These are phyloP conservation scores for Leptopilina myrica DNA, from an alignment of 2,888 invertebrate genomes.

Conservation along the genomic window DNA sequence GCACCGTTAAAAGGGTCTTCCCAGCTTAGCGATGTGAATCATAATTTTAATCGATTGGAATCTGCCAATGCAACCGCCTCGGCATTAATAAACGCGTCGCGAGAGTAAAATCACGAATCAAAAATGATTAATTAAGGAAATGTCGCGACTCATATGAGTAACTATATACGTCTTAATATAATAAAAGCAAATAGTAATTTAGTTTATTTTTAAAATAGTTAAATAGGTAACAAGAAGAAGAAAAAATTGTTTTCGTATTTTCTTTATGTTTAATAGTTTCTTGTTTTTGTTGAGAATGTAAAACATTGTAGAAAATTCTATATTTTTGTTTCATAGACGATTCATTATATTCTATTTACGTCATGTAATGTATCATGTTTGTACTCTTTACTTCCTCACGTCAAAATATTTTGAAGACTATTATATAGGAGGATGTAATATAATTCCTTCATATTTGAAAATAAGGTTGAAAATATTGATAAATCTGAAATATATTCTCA, in stretches of 20 bases:
- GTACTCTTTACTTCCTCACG: too few species aligned
- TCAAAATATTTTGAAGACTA: too few species aligned
- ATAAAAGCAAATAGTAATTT: not conserved
- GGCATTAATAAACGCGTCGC: conserved; percentile 35
- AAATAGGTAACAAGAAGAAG: too few species aligned
- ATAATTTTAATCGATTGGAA: conserved; percentile 55
- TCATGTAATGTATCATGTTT: not conserved
- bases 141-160: conserved; percentile 18
- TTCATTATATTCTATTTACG: conserved; percentile 4
- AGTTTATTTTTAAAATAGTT: too few species aligned
- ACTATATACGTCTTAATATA: conserved; percentile 23
- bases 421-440: too few species aligned
- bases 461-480: too few species aligned
- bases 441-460: too few species aligned
- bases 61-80: conserved; percentile 24
- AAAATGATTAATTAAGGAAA: conserved; percentile 42
- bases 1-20: conserved; percentile 54
- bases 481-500: too few species aligned
- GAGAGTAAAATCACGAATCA: conserved; percentile 35
- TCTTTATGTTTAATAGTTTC: too few species aligned
- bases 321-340: not conserved
- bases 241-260: too few species aligned
- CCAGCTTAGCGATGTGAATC: conserved; percentile 52
- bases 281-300: too few species aligned
- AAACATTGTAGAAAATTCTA: not conserved